Base-by-base conservation (phyloP, 2,888 invertebrate species). In the Thera obeliscata region DNA sequence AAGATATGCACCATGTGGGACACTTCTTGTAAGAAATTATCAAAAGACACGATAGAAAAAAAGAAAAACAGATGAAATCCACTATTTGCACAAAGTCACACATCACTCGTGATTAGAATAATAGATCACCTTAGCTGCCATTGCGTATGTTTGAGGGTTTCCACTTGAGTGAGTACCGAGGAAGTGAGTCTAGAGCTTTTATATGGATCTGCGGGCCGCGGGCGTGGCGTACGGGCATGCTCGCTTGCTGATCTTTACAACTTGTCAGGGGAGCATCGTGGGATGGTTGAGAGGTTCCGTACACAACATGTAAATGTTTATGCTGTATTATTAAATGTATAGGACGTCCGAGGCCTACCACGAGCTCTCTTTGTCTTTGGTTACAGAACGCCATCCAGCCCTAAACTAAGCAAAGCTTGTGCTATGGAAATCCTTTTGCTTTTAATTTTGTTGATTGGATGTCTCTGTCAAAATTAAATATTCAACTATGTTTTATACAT, bases 111-210 rank as follows among this genome's bases (percentile, higher is more conserved):
- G 70, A 71, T 58, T 63, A 64, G 49, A 74, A 72, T 75, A 76
- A 76, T 72, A 84, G 75, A 79, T 89, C 85, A 92, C 93, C 93
- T 93, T 93, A 81, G 89, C 83, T 85, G 90, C 89, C 93, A 93
- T 93, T 88, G 87, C 86, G 86, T 79, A 84, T 78, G 83, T 83
- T 80, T 83, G 88, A 86, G 81, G 82, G 84, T 84, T 82, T 84
- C 82, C 79, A 81, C 85, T 87, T 84, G 86, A 80, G 75, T 93
- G 93, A 88, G 81, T 90, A 81, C 85, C 74, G 83, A 82, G 79
- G 80, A 73, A 76, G 75, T 74, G 67, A 55, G 73, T 74, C 75
- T 75, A 75, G 82, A 86, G 88, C 87, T 91, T 91, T 84, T 93
- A 93, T 93, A 93, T 80, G 82, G 74, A 83, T 80, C 79, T 76